Base-by-base conservation (phyloP, 2,888 invertebrate species). In the Hecatera dysodea region DNA sequence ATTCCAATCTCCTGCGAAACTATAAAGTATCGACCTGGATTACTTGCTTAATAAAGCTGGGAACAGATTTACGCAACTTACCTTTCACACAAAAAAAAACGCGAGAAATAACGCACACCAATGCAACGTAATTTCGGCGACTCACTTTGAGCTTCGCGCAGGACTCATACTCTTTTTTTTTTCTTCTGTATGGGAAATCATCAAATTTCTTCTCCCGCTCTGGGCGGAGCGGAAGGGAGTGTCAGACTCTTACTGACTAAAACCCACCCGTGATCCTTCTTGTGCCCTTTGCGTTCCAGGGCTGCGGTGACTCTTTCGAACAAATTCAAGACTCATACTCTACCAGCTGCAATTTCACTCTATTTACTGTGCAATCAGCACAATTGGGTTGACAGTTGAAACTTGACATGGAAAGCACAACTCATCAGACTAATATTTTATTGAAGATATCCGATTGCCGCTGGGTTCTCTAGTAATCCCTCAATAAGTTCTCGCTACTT, bases 1-100 rank as follows among this genome's bases (percentile, higher is more conserved):
- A 65, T 75, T 80, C 57, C 64, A 75, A 69, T 80, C 64, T 75
- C 48, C 64, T 50, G 29, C 48, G 44, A 65, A 65, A 44, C 53
- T 69, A 80, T 65, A 68, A 63, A 75, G 52, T 80, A 77, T 42
- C 42, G 39, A 66, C 29, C 33, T 42, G 27, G 12, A 52, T 70
- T 24, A 77, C 48, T 55, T 46, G 33, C 12, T 55, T 3, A 42
- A 44, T 46, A 22, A 44, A 22, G 12, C 36, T 60, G 27, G 9
- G 12, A n/a, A 7, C 2, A 39, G 29, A 53, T 74, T 55, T 64
- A 55, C 12, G 29, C 9, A 48, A 42, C 33, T 52, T 33, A 27
- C 12, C 8, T 2, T 17, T 50, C 19, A 11, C 24, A 15, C 27
- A 60, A 69, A 50, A 72, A n/a, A 12, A 15, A 42, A 4, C 29